Evolutionary conservation across 2,888 invertebrate genomes (phyloP).

Genomic region (Chrysolina haemoptera): DNA sequence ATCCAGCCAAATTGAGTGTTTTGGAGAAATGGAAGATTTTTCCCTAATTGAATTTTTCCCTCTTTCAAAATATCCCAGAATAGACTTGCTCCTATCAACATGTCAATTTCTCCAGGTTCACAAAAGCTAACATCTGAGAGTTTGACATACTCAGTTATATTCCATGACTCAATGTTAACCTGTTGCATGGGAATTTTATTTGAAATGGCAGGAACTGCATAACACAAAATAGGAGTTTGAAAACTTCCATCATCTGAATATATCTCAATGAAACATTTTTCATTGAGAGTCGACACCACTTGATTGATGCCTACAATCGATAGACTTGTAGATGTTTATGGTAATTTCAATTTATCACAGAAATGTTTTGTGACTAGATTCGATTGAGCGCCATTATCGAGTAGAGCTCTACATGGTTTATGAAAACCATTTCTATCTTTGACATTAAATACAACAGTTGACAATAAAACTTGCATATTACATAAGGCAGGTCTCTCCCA

Average conservation of each 20-base stretch:
- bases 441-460: too few relatives aligned
- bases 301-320: constrained; percentile 33
- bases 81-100: constrained; percentile 39
- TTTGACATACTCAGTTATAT: constrained; percentile 29
- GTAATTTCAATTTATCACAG: constrained; percentile 25
- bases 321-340: constrained; percentile 11
- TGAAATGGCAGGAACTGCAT: constrained; percentile 33
- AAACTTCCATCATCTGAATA: constrained; percentile 27
- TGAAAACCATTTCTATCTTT: too few relatives aligned
- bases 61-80: constrained; percentile 40
- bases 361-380: constrained; percentile 34
- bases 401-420: too few relatives aligned
- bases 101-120: constrained; percentile 33
- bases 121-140: constrained; percentile 38
- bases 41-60: constrained; percentile 35
- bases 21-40: constrained; percentile 33
- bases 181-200: constrained; percentile 24
- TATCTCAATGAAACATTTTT: constrained; percentile 14
- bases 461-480: too few relatives aligned
- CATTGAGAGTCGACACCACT: constrained; percentile 18
- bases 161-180: constrained; percentile 6
- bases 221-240: constrained; percentile 28
- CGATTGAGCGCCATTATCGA: constrained; percentile 27
- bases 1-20: constrained; percentile 38
- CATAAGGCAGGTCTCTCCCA: too few relatives aligned